Conservation (phyloP, 2,797 vertebrate genomes). For the Loris lydekkerianus region DNA sequence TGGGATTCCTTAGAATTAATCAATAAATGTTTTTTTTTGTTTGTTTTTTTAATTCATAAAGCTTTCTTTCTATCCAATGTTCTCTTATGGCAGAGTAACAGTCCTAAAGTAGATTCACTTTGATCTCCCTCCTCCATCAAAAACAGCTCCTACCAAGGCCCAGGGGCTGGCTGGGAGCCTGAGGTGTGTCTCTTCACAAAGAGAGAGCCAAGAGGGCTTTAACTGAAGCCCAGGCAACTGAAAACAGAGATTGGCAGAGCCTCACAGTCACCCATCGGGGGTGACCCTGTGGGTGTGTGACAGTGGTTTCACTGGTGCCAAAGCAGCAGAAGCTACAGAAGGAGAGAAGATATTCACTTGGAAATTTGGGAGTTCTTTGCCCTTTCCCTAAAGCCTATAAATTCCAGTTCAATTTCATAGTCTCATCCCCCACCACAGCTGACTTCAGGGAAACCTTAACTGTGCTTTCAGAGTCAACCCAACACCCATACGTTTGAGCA, state of each 20-base stretch:
- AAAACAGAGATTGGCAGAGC: not conserved
- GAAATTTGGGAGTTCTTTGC: not conserved
- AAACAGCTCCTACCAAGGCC: not conserved
- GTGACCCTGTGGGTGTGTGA: not conserved
- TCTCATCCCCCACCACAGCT: not conserved
- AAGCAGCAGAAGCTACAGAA: not conserved
- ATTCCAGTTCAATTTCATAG: not conserved
- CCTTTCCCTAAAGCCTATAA: not conserved
- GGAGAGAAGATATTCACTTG: not conserved
- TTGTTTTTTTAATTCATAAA: not conserved
- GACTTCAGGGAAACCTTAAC: not conserved
- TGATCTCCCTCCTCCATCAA: not conserved
- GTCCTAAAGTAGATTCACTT: not conserved
- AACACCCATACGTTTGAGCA: not conserved
- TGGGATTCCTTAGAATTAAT: not conserved
- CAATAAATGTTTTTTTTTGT: not conserved
- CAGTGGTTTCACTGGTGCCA: accelerated
- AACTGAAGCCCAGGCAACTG: not conserved
- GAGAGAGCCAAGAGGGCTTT: not conserved
- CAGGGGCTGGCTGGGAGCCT: not conserved
- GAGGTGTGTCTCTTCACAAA: not conserved
- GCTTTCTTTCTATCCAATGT: not conserved
- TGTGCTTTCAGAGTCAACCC: not conserved
- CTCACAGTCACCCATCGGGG: accelerated
- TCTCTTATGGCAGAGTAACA: not conserved